Evolutionary conservation across 2,888 invertebrate genomes (phyloP), one percentile per base, ranked within the genome.

Genomic region (Drosophila paracracens): DNA sequence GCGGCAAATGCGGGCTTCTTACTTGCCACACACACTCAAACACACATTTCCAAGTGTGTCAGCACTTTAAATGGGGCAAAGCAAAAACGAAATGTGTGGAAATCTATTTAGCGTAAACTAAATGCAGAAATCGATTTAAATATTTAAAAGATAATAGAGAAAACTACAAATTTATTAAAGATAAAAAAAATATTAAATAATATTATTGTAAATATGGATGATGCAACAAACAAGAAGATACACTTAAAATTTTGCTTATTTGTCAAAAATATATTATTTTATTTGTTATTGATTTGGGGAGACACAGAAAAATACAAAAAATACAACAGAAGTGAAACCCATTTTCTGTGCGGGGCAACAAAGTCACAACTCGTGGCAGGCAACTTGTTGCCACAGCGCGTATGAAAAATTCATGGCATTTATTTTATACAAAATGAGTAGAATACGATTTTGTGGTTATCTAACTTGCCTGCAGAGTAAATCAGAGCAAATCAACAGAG

Each of bases 1-100:
- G 81, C 63, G 52, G 43, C 64, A 64, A 43, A 81, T 81, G 81
- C 81, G 79, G 79, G 79, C 61, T 71, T 79, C 33, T 68, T 53
- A 43, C 35, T 79, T 71, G 63, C 68, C 52, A 29, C 27, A 33
- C 53, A 11, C 36, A 25, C 43, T 18, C 65, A 8, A n/a, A 25
- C 38, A 40, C 29, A 31, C 33, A 73, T 38, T 21, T 70, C 40
- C 58, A n/a, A 69, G 48, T 65, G 57, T 18, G 52, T 21, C 51
- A 35, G 18, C 51, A 35, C 35, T 66, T 56, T 31, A 50, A 62
- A 59, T 52, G 21, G 60, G 33, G 13, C 69, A 54, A 6, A 16
- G 18, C 18, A 7, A 4, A 18, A 21, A 11, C 21, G 10, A 58
- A 36, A 50, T 59, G 59, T 59, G 36, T 33, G 36, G 54, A 50